phyloP scores from a whole-genome alignment of 2,113 vertebrate genomes.

The Notarius lentiginosus region DNA sequence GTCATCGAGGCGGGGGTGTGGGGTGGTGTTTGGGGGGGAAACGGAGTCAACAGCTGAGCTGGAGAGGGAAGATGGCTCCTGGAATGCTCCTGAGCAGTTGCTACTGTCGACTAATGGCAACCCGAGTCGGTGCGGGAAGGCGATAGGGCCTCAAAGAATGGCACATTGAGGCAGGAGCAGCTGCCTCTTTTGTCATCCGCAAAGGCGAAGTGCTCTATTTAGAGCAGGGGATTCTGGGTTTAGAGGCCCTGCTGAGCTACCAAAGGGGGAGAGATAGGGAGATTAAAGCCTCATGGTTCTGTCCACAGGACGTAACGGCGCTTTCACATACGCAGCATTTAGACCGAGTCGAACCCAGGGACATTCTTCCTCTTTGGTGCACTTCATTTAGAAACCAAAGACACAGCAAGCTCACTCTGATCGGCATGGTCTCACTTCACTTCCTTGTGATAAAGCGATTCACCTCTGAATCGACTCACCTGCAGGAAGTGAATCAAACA shows the following conservation, averaged over 20 bases:
- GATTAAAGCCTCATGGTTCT: slow-evolving; percentile 9
- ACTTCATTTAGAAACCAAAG: background rate
- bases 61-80: slow-evolving; percentile 86
- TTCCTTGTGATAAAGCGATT: background rate
- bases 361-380: background rate
- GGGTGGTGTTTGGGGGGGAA: slow-evolving; percentile 57
- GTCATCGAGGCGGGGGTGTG: slow-evolving; percentile 44
- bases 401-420: background rate
- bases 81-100: slow-evolving; percentile 94
- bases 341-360: background rate
- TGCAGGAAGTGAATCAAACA: background rate
- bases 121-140: slow-evolving; percentile 95
- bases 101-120: slow-evolving; percentile 99
- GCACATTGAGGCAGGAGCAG: slow-evolving; percentile 91
- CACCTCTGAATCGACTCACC: background rate
- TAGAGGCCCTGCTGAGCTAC: slow-evolving; percentile 40
- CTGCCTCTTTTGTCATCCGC: slow-evolving; percentile 90
- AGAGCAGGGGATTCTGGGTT: slow-evolving; percentile 40
- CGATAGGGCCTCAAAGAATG: slow-evolving; percentile 96
- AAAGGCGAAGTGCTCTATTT: slow-evolving; percentile 67
- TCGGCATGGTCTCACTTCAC: background rate
- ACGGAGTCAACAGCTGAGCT: slow-evolving; percentile 93
- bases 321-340: background rate
- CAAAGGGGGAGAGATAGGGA: slow-evolving; percentile 20
- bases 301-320: background rate